Evolutionary conservation across 2,797 vertebrate species (phyloP), one percentile per base, ranked within the genome.

Genomic region (Acipenser transmontanus): DNA sequence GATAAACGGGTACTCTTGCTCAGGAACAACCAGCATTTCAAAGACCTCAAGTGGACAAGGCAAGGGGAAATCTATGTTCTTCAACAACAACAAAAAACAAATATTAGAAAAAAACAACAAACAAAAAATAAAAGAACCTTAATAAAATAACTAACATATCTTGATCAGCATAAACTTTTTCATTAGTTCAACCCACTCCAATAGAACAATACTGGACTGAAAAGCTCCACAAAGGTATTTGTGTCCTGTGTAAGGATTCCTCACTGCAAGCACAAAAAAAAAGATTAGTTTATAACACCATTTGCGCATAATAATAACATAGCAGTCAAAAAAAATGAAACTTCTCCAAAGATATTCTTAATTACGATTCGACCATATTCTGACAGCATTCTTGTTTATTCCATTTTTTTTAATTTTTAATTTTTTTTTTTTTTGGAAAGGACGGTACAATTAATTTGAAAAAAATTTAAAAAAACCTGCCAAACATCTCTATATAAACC

Each of bases 141-240:
- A 34, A 34, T 0, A 57, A 49, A 50, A 59, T 12, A 34, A 4
- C 12, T 7, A 7, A 73, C 77, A 75, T 81, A 97, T 95, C 91
- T 97, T 97, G 79, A 97, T 96, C 82, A 95, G 88, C 95, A 97
- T 97, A 73, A 97, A 97, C 82, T 89, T 96, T 84, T 96, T 94
- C 94, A 97, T 96, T 71, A 91, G 91, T 80, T 97, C 95, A 79
- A 96, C 93, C 95, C 95, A 97, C 81, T 97, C 94, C 84, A 97
- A 74, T 57, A 97, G 86, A 82, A 97, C 87, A 77, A 97, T 93
- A 73, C 95, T 96, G 34, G 95, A 93, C 83, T 96, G 95, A 73
- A 97, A 93, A 62, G 95, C 95, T 80, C 94, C 95, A 71, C 95
- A 96, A 69, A 97, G 91, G 74, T 96, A 97, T 80, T 97, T 97